Base-by-base conservation (phyloP, 1,140 invertebrate species). In the Tyrophagus putrescentiae region DNA sequence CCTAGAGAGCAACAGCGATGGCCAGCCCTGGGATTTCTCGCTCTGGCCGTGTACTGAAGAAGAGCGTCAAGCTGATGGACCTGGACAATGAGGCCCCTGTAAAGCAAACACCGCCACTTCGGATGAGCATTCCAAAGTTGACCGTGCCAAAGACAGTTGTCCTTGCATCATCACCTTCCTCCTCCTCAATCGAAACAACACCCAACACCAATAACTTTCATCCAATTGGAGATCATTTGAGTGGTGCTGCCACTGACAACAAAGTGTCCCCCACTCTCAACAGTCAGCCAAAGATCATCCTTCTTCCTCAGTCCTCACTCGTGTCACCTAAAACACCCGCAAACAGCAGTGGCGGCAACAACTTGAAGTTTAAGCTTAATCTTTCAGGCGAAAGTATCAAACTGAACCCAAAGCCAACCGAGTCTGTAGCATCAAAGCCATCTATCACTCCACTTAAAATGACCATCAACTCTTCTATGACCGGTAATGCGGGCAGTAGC, bases 21-120 rank as follows among this genome's bases (percentile, higher is more conserved):
- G 44, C 32, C 45, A 61, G 32, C 23, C 45, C 63, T 6, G 62
- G 61, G 31, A 62, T 90, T 25, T 90, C 87, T 4, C 76, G 85
- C 54, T 90, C 87, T 67, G 88, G 87, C 21, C 75, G 88, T 44
- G 86, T 94, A 0, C 76, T 88, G 39, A 94, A 94, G 73, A 94
- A 94, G 71, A 93, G 89, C 6, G 89, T 88, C 0, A 94, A 94
- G 71, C 74, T 95, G 11, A 64, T 73, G 28, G 74, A 76, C 63
- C 75, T 76, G 74, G 83, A 89, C 70, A 57, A 34, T 11, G 33
- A 57, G n/a, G n/a, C n/a, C n/a, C n/a, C 11, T 25, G 7, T 32
- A 54, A 54, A 33, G 44, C 25, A 7, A 48, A 41, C 56, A 4
- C 9, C 25, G 21, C 31, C 9, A 36, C 3, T 29, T 29, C 21